phyloP scores from a whole-genome alignment of 2,797 vertebrate genomes.

The Microctenopoma steveboyesi region DNA sequence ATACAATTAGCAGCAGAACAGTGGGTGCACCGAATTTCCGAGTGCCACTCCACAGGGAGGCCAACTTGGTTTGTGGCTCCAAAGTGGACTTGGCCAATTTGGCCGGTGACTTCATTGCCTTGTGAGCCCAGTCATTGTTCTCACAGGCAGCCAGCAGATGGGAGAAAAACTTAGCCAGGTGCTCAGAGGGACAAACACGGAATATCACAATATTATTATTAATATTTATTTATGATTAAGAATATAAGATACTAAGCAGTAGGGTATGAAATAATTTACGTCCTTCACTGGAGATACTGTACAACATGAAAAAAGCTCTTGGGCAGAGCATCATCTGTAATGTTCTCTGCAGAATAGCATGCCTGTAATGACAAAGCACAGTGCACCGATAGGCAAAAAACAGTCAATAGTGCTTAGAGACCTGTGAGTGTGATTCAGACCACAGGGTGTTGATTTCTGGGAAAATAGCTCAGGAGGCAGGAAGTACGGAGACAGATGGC shows the following conservation, averaged over 20 bases:
- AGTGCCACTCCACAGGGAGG: slow-evolving; percentile 56
- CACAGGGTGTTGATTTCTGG: slow-evolving; percentile 72
- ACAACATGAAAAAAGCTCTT: slow-evolving; percentile 28
- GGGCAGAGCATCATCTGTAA: slow-evolving; percentile 7
- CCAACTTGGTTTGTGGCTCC: slow-evolving; percentile 56
- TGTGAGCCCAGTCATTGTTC: slow-evolving; percentile 54
- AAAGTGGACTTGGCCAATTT: slow-evolving; percentile 53
- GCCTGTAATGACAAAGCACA: slow-evolving; percentile 46
- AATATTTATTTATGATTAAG: slow-evolving; percentile 22
- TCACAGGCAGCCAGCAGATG: slow-evolving; percentile 60
- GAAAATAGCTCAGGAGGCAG: slow-evolving; percentile 65
- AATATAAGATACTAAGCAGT: slow-evolving; percentile 1
- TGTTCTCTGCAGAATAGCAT: slow-evolving; percentile 46
- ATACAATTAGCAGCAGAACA: slow-evolving; percentile 57
- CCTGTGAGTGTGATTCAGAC: slow-evolving; percentile 60
- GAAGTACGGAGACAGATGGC: slow-evolving; percentile 73
- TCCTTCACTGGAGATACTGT: slow-evolving; percentile 38
- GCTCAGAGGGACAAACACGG: slow-evolving; percentile 41
- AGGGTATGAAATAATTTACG: too few relatives aligned
- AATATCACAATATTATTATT: slow-evolving; percentile 25
- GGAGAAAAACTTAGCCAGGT: slow-evolving; percentile 45
- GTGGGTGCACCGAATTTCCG: slow-evolving; percentile 48
- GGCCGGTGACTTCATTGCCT: slow-evolving; percentile 41
- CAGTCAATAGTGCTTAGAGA: slow-evolving; percentile 34
- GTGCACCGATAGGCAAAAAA: slow-evolving; percentile 27